Evolutionary conservation across 2,113 vertebrate species (phyloP).

Genomic region (Alouatta palliata): DNA sequence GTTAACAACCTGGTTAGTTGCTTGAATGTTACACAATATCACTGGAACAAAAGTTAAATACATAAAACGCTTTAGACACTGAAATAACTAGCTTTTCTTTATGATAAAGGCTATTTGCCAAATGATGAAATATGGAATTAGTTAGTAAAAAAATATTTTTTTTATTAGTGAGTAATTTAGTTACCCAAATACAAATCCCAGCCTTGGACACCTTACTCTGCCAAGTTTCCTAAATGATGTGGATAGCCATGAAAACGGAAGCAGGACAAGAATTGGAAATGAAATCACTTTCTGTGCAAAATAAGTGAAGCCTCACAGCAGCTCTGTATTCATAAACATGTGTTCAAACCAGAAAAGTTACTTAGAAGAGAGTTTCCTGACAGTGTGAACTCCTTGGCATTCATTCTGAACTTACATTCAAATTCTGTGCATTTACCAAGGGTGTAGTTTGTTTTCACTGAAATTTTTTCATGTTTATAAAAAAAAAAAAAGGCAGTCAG

Average conservation of each 20-base stretch:
- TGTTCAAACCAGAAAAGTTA: not conserved
- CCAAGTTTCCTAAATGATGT: conserved; percentile 74
- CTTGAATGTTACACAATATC: conserved; percentile 23
- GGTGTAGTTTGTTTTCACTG: not conserved
- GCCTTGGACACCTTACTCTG: not conserved
- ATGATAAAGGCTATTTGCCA: conserved; percentile 45
- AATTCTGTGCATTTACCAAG: conserved; percentile 7
- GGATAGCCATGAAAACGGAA: conserved; percentile 71
- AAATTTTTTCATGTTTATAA: not conserved
- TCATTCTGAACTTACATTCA: not conserved
- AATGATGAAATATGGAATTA: conserved; percentile 41
- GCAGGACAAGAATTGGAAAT: conserved; percentile 43
- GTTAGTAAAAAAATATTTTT: conserved; percentile 59
- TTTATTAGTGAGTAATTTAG: conserved; percentile 70
- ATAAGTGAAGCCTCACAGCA: conserved; percentile 54
- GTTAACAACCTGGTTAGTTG: conserved; percentile 24
- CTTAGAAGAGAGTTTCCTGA: not conserved
- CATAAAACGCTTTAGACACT: not conserved
- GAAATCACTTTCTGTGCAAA: conserved; percentile 62
- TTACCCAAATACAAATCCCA: conserved; percentile 52
- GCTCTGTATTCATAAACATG: conserved; percentile 35
- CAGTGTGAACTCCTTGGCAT: not conserved
- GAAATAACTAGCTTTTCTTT: conserved; percentile 61
- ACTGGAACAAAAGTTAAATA: conserved; percentile 45
- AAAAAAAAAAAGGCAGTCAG: not conserved